Evolutionary conservation across 2,888 invertebrate genomes (phyloP).

Genomic region (Stenchaetothrips biformis): DNA sequence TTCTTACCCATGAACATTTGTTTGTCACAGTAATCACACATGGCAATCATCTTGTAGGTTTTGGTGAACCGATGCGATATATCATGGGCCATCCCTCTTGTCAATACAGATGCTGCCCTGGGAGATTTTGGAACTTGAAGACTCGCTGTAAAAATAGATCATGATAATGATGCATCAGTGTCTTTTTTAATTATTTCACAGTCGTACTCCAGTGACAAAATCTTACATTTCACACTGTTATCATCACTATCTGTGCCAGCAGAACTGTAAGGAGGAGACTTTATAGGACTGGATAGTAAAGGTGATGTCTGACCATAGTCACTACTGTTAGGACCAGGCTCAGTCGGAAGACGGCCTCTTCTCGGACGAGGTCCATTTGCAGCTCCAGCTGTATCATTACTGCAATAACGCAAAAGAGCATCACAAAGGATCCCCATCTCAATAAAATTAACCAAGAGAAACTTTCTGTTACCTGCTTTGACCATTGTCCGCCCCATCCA

Average conservation of each 20-base stretch:
- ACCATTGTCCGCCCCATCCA: slow-evolving; percentile 37
- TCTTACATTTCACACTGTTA: slow-evolving; percentile 49
- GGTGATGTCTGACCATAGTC: slow-evolving; percentile 48
- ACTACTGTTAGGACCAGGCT: slow-evolving; percentile 53
- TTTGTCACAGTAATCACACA: slow-evolving; percentile 84
- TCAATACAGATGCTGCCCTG: slow-evolving; percentile 68
- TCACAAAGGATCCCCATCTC: not conserved
- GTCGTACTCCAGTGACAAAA: slow-evolving; percentile 3
- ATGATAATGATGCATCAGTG: not conserved
- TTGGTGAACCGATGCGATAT: slow-evolving; percentile 87
- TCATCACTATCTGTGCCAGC: slow-evolving; percentile 51
- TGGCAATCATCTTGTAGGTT: slow-evolving; percentile 81
- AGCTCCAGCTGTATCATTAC: slow-evolving; percentile 21
- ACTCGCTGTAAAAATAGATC: slow-evolving; percentile 30
- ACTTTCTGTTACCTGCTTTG: slow-evolving; percentile 32
- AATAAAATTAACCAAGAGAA: slow-evolving; percentile 10
- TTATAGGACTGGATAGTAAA: slow-evolving; percentile 53
- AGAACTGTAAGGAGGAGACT: slow-evolving; percentile 54
- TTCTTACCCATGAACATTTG: slow-evolving; percentile 70
- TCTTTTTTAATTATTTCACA: slow-evolving; percentile 26
- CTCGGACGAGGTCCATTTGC: slow-evolving; percentile 41
- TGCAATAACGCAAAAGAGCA: slow-evolving; percentile 26
- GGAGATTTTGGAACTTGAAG: slow-evolving; percentile 48
- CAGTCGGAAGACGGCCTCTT: slow-evolving; percentile 55
- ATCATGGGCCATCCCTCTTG: slow-evolving; percentile 77